Base-by-base conservation (phyloP, 2,113 vertebrate genomes). In the Cololabis saira region DNA sequence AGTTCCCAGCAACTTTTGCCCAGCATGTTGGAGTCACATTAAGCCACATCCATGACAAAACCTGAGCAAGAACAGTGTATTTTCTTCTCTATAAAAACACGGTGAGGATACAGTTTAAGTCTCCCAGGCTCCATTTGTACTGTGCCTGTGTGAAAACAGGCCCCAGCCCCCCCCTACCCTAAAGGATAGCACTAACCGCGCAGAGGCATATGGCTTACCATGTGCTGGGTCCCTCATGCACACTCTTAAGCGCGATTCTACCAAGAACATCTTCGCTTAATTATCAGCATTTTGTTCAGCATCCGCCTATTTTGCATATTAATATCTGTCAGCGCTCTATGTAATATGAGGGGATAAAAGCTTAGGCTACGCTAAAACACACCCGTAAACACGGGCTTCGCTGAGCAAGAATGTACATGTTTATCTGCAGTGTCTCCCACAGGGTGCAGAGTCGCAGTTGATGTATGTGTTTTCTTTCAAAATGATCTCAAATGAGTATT, bases 261-360 rank as follows among this genome's bases (percentile, higher is more conserved):
- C 90, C 87, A 90, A 67, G 83, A 93, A 93, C 92, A 93, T 92
- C 91, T 92, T 91, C 89, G 78, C 89, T 93, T 93, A 93, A 94
- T 94, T 93, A 94, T 93, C 92, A 87, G 89, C 92, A 92, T 93
- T 94, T 94, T 94, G 92, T 93, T 92, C 90, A 80, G 88, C 90
- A 89, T 93, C 89, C 81, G 85, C 83, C 90, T 88, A 77, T 91
- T 92, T 92, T 91, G 91, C 92, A 93, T 92, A 92, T 92, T 92
- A 93, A 92, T 93, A 92, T 92, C 87, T 86, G 88, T 92, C 90
- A 90, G 87, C 86, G 83, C 76, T 52, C 67, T 61, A 54, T 69
- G 81, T 76, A 77, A 81, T 80, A 77, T 72, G 87, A 80, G 72
- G 69, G 80, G 81, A 83, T 76, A 82, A 82, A 78, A 77, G 76